phyloP scores from a whole-genome alignment of 2,797 vertebrate species.

The Chloroceryle amazona region DNA sequence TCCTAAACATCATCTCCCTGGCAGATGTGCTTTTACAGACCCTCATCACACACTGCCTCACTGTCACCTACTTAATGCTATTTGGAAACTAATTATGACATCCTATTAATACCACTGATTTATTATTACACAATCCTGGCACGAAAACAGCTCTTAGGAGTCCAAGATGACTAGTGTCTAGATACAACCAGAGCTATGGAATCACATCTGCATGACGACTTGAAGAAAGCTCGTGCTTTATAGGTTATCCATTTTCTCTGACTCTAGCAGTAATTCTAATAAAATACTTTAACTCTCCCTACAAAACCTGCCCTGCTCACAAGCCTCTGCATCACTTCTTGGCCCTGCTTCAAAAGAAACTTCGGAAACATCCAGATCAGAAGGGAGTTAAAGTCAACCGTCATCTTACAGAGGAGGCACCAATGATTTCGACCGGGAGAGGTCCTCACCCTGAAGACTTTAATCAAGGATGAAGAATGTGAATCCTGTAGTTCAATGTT shows the following conservation, averaged over 20 bases:
- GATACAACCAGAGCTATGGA: background rate
- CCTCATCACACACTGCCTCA: background rate
- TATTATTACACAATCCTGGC: background rate
- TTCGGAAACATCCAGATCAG: conserved; percentile 23
- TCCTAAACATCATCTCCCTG: background rate
- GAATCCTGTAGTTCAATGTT: background rate
- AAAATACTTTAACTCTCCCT: conserved; percentile 3
- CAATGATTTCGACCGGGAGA: background rate
- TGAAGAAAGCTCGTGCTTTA: background rate
- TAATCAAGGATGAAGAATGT: background rate
- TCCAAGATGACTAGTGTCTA: background rate
- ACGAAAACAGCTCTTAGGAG: background rate
- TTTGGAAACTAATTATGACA: background rate
- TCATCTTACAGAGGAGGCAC: background rate
- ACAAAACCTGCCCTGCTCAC: background rate
- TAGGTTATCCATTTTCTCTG: background rate
- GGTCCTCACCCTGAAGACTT: background rate
- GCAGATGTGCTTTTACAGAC: background rate
- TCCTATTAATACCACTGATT: background rate
- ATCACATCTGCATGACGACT: background rate
- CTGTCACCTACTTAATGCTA: background rate
- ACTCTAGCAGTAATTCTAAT: background rate
- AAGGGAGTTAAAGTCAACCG: background rate
- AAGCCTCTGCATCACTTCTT: conserved; percentile 27
- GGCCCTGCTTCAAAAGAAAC: conserved; percentile 51